Evolutionary conservation across 2,797 vertebrate genomes (phyloP).

Genomic region (Bradypus variegatus): DNA sequence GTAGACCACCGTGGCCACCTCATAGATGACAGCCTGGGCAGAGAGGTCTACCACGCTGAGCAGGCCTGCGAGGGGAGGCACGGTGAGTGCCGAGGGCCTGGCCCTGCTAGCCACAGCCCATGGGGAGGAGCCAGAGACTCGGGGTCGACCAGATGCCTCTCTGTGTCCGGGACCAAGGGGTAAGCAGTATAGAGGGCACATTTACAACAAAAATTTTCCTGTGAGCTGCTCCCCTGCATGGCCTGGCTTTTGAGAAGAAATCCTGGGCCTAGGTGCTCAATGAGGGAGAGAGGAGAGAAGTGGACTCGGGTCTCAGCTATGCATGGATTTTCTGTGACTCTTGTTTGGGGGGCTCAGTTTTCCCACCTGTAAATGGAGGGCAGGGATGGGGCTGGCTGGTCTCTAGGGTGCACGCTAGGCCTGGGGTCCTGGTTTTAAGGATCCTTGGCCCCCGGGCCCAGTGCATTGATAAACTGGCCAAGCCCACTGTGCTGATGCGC

Average conservation of each 20-base stretch:
- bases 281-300: not conserved
- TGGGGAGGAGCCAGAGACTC: not conserved
- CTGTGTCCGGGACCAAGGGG: not conserved
- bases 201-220: not conserved
- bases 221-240: not conserved
- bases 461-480: too few relatives aligned
- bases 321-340: not conserved
- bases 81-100: fast-evolving
- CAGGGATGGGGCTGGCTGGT: not conserved
- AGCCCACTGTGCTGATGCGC: fast-evolving
- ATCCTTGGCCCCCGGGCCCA: not conserved
- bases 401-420: not conserved
- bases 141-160: not conserved
- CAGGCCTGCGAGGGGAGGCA: slow-evolving; percentile 72
- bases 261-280: not conserved
- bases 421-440: not conserved
- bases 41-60: slow-evolving; percentile 84
- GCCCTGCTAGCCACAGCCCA: too few relatives aligned
- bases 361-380: not conserved
- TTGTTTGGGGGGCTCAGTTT: not conserved
- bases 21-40: slow-evolving; percentile 79
- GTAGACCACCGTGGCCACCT: slow-evolving; percentile 76
- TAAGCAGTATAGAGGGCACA: not conserved
- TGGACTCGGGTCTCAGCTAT: not conserved
- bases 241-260: not conserved